phyloP scores from a whole-genome alignment of 37 sponge, comb jelly and placozoan species.

The Corticium candelabrum region DNA sequence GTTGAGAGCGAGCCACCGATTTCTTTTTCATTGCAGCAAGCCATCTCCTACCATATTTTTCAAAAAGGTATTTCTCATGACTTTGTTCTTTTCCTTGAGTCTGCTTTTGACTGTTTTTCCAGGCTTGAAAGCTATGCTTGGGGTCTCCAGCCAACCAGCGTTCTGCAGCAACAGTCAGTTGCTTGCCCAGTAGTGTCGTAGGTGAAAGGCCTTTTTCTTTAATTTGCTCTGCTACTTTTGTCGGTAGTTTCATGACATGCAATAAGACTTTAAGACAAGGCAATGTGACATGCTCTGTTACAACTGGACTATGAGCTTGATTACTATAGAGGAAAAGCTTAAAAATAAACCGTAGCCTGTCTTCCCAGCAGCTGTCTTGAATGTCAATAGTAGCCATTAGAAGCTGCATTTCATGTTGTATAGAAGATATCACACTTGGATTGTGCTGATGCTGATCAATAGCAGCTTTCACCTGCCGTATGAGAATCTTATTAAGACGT shows the following conservation, averaged over 20 bases:
- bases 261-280: slow-evolving; percentile 67
- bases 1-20: neutral
- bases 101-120: neutral
- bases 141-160: neutral
- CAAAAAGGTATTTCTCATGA: neutral
- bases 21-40: neutral
- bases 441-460: slow-evolving; percentile 27
- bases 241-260: slow-evolving; percentile 6
- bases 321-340: slow-evolving; percentile 49
- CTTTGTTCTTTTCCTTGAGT: neutral
- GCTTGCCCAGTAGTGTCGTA: neutral
- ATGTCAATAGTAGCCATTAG: slow-evolving; percentile 54
- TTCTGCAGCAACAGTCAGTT: neutral
- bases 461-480: slow-evolving; percentile 24
- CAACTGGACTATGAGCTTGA: slow-evolving; percentile 58
- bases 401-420: slow-evolving; percentile 63
- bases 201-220: neutral
- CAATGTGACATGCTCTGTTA: slow-evolving; percentile 64
- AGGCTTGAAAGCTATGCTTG: neutral
- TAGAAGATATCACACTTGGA: slow-evolving; percentile 53
- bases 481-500: slow-evolving; percentile 44
- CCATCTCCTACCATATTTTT: neutral
- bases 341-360: slow-evolving; percentile 63
- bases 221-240: neutral
- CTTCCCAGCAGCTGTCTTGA: slow-evolving; percentile 78